Conservation (phyloP, 1,140 invertebrate species). For the Cheumatopsyche charites region DNA sequence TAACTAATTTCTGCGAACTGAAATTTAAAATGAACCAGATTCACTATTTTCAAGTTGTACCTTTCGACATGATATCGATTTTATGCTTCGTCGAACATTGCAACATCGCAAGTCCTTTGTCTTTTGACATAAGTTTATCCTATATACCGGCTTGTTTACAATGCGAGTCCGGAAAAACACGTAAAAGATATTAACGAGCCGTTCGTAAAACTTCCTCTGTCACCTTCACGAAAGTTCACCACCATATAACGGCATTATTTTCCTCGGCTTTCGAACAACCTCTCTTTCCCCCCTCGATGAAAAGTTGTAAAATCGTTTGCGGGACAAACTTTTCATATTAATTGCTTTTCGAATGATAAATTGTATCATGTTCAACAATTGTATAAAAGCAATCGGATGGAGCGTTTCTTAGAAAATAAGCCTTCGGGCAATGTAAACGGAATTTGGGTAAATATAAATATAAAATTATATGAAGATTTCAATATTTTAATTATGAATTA, state of each 20-base stretch:
- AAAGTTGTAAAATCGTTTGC: too few species aligned
- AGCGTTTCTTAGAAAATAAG: slow-evolving; percentile 20
- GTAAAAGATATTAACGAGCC: slow-evolving; percentile 17
- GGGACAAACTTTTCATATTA: slow-evolving; percentile 21
- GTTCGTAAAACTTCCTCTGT: slow-evolving; percentile 8
- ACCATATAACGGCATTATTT: background rate
- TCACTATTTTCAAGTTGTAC: background rate
- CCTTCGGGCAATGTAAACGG: slow-evolving; percentile 24
- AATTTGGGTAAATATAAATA: background rate
- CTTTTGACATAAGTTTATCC: background rate
- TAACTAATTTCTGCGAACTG: too few species aligned
- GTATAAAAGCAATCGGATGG: slow-evolving; percentile 26
- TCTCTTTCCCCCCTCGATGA: too few species aligned
- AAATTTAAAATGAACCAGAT: too few species aligned
- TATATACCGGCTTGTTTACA: slow-evolving; percentile 12
- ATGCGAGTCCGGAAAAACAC: background rate
- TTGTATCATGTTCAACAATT: slow-evolving; percentile 31
- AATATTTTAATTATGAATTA: too few species aligned
- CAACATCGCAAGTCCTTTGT: background rate
- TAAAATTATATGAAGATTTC: too few species aligned
- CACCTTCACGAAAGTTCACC: background rate
- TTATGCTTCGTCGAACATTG: background rate
- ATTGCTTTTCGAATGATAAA: slow-evolving; percentile 29
- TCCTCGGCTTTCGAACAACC: too few species aligned
- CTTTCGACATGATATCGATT: background rate